Evolutionary conservation across 2,113 vertebrate genomes (phyloP).

Genomic region (Myocastor coypus): DNA sequence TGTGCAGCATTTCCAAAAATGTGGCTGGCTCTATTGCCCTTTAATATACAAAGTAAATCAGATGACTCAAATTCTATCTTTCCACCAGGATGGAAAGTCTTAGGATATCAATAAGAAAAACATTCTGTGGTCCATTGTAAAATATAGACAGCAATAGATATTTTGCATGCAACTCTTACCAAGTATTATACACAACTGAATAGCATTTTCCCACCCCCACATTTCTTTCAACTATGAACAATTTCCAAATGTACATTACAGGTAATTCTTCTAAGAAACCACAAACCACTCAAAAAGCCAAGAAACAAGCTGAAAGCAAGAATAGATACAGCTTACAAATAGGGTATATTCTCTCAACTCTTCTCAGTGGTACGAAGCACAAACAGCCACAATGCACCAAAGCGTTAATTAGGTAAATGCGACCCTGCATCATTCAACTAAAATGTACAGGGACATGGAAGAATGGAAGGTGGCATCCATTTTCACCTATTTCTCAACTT

Average conservation of each 20-base stretch:
- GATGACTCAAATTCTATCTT: conserved; percentile 73
- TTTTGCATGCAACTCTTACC: conserved; percentile 50
- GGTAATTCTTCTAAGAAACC: conserved; percentile 44
- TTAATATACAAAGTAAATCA: conserved; percentile 71
- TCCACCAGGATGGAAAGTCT: conserved; percentile 62
- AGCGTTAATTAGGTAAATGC: background rate
- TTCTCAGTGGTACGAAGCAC: background rate
- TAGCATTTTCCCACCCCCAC: conserved; percentile 32
- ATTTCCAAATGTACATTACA: conserved; percentile 58
- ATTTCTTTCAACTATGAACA: conserved; percentile 58
- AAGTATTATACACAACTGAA: conserved; percentile 65
- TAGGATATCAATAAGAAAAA: conserved; percentile 64
- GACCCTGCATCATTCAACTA: background rate
- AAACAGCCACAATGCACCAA: background rate
- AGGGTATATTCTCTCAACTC: background rate
- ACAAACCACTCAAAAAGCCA: conserved; percentile 23
- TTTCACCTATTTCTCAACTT: conserved; percentile 9
- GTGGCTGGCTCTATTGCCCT: conserved; percentile 41
- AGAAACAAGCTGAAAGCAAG: conserved; percentile 47
- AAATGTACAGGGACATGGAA: background rate
- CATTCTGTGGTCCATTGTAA: conserved; percentile 23
- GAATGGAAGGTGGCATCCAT: background rate
- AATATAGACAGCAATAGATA: conserved; percentile 57
- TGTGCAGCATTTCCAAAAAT: conserved; percentile 62
- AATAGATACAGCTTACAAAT: conserved; percentile 8